Conservation (phyloP, 2,888 invertebrate genomes). For the Daptonema setosum region DNA sequence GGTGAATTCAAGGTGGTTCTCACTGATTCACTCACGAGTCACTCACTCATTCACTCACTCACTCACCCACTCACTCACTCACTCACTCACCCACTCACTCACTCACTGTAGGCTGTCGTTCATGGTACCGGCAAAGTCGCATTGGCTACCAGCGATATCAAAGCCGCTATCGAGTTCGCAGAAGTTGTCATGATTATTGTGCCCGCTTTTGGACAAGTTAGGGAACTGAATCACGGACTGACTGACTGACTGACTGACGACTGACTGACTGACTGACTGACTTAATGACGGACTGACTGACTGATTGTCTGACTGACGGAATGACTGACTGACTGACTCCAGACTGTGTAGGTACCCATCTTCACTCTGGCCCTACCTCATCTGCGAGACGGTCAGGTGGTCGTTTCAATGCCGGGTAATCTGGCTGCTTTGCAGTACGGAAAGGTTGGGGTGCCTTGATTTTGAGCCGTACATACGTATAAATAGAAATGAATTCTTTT, state of each 20-base stretch:
- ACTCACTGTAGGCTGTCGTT: slow-evolving; percentile 2
- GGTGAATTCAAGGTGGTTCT: background rate
- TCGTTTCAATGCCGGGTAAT: slow-evolving; percentile 5
- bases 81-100: too few relatives aligned
- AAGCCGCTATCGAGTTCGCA: slow-evolving; percentile 4
- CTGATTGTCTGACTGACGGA: too few relatives aligned
- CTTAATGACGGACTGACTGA: too few relatives aligned
- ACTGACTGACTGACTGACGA: background rate
- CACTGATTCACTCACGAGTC: too few relatives aligned
- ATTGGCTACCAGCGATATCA: slow-evolving; percentile 4
- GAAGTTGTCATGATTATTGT: slow-evolving; percentile 4
- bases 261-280: too few relatives aligned
- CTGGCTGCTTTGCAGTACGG: slow-evolving; percentile 5
- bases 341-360: slow-evolving; percentile 2
- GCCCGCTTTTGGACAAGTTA: background rate
- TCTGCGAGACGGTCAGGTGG: slow-evolving; percentile 3
- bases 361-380: slow-evolving; percentile 5
- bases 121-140: slow-evolving; percentile 1
- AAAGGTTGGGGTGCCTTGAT: background rate
- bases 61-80: too few relatives aligned
- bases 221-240: background rate
- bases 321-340: background rate
- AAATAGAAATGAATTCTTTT: background rate
- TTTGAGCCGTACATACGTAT: background rate
- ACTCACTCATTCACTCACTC: too few relatives aligned